These are phyloP conservation scores for Abrostola tripartita DNA, from an alignment of 2,888 invertebrate species.

Conservation along the genomic window DNA sequence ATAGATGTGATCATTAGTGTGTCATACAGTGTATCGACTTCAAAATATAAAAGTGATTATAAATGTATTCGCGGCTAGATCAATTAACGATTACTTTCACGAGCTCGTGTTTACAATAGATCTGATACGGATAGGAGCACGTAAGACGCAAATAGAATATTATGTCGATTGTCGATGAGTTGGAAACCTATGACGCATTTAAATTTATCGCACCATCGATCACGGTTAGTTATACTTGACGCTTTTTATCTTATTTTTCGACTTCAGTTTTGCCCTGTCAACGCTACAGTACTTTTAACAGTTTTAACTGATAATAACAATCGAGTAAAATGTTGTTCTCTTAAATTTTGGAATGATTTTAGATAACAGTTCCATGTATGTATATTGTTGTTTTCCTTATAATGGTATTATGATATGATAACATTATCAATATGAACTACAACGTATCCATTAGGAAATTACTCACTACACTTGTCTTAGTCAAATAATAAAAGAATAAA, in stretches of 20 bases:
- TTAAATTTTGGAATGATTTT: not conserved
- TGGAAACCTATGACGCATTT: slow-evolving; percentile 47
- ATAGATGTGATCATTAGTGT: not conserved
- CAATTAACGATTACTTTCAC: slow-evolving; percentile 35
- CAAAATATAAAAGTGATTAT: slow-evolving; percentile 12
- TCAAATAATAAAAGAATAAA: too few relatives aligned
- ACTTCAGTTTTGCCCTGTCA: slow-evolving; percentile 24
- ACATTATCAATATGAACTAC: not conserved
- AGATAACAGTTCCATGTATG: not conserved
- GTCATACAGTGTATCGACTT: not conserved
- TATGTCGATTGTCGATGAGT: not conserved
- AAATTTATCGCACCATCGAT: slow-evolving; percentile 47
- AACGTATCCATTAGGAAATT: not conserved
- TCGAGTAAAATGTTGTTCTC: not conserved
- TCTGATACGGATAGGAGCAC: slow-evolving; percentile 17
- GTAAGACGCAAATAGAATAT: not conserved
- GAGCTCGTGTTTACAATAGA: slow-evolving; percentile 12
- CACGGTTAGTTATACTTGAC: slow-evolving; percentile 42
- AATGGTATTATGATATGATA: not conserved
- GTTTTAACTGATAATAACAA: slow-evolving; percentile 5
- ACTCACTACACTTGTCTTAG: not conserved
- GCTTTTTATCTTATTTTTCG: slow-evolving; percentile 30
- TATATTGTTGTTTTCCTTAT: not conserved
- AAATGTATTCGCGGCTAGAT: slow-evolving; percentile 12
- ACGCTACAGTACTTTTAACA: slow-evolving; percentile 19